Base-by-base conservation (phyloP, 2,888 invertebrate genomes). In the Tanytarsus gracilentus region DNA sequence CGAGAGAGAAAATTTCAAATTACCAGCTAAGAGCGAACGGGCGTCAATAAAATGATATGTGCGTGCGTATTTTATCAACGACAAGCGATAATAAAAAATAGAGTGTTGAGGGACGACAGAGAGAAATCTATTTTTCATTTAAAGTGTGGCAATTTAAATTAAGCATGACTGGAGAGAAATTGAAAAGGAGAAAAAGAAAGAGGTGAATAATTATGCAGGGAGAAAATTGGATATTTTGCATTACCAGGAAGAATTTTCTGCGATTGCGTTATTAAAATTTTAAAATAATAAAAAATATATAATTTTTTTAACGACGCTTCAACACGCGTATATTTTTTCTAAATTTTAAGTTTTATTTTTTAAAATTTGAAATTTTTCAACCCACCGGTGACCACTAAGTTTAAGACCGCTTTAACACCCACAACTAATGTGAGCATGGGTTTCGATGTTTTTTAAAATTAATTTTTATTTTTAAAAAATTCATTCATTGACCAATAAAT, bases 61-160 rank as follows among this genome's bases (percentile, higher is more conserved):
- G n/a, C 33, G n/a, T 33, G 33, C 33, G n/a, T 33, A 33, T 33
- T 33, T 33, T n/a, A 11, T 11, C 33, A 33, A 11, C n/a, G 9
- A n/a, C n/a, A 33, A 2, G n/a, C 33, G n/a, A 11, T 33, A 33
- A 33, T 33, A 5, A 36, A 33, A 36, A 36, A 16, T 14, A n/a
- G 14, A 36, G 4, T 16, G 36, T 14, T 7, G 14, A 14, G 4
- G 1, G 16, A 36, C 16, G 36, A 36, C n/a, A 14, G 36, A 36
- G 36, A 36, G 7, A 16, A 36, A 36, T 36, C 36, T 16, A 58
- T 58, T 58, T 40, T 58, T 58, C 58, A 58, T 58, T 58, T 48
- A 58, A 58, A 58, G 58, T 48, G 30, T 9, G 18, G 58, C 58
- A 44, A 58, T 58, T 58, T 58, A 58, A 58, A 58, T 58, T 58